phyloP scores from a whole-genome alignment of 2,113 vertebrate genomes.

The Pangasianodon hypophthalmus region DNA sequence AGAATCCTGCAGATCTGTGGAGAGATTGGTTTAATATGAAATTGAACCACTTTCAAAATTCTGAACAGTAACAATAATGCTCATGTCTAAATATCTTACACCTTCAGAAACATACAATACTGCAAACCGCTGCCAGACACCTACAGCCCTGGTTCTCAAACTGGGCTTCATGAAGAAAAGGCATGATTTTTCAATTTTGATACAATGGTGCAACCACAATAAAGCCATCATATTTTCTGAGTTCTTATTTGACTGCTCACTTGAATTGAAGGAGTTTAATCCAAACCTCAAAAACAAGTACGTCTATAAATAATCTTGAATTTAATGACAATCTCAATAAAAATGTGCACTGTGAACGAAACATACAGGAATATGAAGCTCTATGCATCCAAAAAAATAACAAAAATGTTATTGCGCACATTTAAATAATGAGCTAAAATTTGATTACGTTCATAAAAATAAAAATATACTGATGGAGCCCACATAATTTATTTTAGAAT shows the following conservation, averaged over 20 bases:
- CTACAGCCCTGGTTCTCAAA: not conserved
- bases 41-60: not conserved
- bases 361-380: not conserved
- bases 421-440: not conserved
- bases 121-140: not conserved
- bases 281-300: not conserved
- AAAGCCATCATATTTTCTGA: not conserved
- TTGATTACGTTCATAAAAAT: not conserved
- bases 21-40: not conserved
- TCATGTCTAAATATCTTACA: not conserved
- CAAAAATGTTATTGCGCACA: not conserved
- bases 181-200: not conserved
- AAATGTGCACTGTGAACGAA: not conserved
- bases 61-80: not conserved
- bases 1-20: conserved; percentile 67
- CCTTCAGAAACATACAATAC: not conserved
- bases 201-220: too few species aligned
- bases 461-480: not conserved
- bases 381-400: not conserved
- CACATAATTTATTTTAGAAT: not conserved
- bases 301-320: not conserved
- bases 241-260: not conserved
- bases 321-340: not conserved
- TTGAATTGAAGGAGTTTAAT: not conserved
- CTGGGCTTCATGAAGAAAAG: not conserved